Evolutionary conservation across 2,797 vertebrate species (phyloP).

Genomic region (Sphaeramia orbicularis): DNA sequence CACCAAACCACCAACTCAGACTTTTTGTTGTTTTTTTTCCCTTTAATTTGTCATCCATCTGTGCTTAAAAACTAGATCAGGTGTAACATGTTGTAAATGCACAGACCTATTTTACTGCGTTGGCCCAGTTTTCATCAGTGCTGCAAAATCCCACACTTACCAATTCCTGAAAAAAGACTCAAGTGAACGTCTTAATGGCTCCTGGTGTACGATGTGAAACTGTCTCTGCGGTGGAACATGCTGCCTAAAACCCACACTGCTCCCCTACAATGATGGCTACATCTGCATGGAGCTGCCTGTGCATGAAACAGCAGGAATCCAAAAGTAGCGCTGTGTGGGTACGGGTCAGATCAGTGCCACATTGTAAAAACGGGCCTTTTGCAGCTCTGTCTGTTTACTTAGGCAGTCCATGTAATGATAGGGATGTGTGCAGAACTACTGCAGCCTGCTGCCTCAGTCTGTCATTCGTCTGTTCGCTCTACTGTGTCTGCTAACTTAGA

Average conservation of each 20-base stretch:
- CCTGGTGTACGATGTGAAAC: background rate
- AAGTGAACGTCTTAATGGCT: background rate
- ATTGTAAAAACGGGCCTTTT: slow-evolving; percentile 45
- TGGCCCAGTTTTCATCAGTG: slow-evolving; percentile 8
- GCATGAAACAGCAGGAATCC: slow-evolving; percentile 41
- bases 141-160: background rate
- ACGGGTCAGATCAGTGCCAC: slow-evolving; percentile 37
- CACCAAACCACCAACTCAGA: too few relatives aligned
- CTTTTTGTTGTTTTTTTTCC: too few relatives aligned
- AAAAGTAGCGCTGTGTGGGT: slow-evolving; percentile 57
- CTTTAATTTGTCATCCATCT: too few relatives aligned
- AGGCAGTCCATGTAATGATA: slow-evolving; percentile 68
- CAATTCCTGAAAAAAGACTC: background rate
- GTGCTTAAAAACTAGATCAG: slow-evolving; percentile 5
- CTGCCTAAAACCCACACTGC: slow-evolving; percentile 22
- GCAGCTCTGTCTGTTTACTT: slow-evolving; percentile 64
- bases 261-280: slow-evolving; percentile 33
- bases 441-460: slow-evolving; percentile 40
- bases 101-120: background rate
- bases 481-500: slow-evolving; percentile 24
- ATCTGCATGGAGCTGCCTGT: slow-evolving; percentile 13
- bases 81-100: background rate
- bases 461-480: slow-evolving; percentile 35
- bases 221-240: background rate
- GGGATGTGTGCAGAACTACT: slow-evolving; percentile 56